Conservation (phyloP, 2,797 vertebrate species). For the Coilia nasus region DNA sequence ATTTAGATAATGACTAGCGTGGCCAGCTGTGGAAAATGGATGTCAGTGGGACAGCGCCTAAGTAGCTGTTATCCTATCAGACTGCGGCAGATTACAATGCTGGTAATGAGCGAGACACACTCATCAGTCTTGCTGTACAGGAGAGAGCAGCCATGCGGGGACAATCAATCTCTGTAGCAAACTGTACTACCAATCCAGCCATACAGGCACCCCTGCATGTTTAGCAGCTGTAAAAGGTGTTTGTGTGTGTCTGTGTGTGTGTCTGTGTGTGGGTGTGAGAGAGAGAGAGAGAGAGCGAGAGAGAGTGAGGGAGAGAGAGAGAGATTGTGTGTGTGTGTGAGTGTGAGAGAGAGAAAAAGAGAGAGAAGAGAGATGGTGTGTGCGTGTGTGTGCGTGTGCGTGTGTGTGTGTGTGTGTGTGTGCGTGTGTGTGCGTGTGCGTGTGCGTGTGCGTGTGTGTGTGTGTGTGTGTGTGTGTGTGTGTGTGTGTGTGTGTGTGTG, state of each 20-base stretch:
- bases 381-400: neutral
- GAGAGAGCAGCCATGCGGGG: neutral
- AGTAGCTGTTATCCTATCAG: constrained; percentile 1
- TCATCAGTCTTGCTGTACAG: neutral
- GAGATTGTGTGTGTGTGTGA: no score
- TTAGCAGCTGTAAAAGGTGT: neutral
- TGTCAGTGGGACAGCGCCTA: neutral
- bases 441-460: no score
- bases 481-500: no score
- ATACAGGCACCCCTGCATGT: neutral
- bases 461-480: no score
- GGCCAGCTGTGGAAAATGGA: neutral
- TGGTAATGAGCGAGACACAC: neutral
- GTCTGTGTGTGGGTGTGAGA: neutral
- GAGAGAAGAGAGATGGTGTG: neutral
- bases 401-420: neutral
- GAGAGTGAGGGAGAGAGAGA: no score
- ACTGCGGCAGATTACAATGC: neutral
- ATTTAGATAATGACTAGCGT: neutral
- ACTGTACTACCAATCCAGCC: no score
- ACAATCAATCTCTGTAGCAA: neutral
- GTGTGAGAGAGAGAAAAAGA: no score
- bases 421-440: no score
- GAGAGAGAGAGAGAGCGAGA: no score
- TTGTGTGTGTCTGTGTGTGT: constrained; percentile 17